Evolutionary conservation across 1,140 invertebrate genomes (phyloP).

Genomic region (Liolophura sinensis): DNA sequence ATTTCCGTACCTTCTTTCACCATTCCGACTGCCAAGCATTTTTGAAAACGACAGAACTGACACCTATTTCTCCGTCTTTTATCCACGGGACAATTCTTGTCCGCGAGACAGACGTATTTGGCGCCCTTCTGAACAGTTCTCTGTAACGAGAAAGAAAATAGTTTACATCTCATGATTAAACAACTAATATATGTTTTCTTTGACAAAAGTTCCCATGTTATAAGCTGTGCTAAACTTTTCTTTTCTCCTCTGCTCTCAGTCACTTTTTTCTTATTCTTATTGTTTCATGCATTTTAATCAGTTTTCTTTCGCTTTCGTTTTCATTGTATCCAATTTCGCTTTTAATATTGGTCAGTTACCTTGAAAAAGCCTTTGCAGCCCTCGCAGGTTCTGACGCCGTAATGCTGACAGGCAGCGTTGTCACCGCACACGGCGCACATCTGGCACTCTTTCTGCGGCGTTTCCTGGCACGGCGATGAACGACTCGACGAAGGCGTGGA

Average conservation of each 20-base stretch:
- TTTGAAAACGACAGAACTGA: slow-evolving; percentile 98
- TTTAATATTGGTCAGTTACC: no score
- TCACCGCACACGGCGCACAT: slow-evolving; percentile 98
- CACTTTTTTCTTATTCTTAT: no score
- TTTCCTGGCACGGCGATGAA: slow-evolving; percentile 49
- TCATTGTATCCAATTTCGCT: no score
- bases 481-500: slow-evolving; percentile 47
- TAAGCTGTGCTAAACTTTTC: no score
- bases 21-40: slow-evolving; percentile 98
- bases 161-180: background rate
- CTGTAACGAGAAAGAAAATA: slow-evolving; percentile 44
- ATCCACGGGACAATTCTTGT: slow-evolving; percentile 98
- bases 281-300: background rate
- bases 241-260: no score
- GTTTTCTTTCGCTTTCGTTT: slow-evolving; percentile 1
- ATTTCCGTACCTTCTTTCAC: slow-evolving; percentile 81
- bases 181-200: background rate
- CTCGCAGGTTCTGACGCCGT: slow-evolving; percentile 93
- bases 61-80: slow-evolving; percentile 95
- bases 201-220: background rate
- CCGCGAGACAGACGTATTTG: slow-evolving; percentile 97
- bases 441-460: slow-evolving; percentile 60
- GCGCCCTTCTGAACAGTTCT: slow-evolving; percentile 98
- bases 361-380: slow-evolving; percentile 88
- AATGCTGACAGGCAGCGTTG: slow-evolving; percentile 97